Conservation (phyloP, 2,888 invertebrate species). For the Drosophila rubida region DNA sequence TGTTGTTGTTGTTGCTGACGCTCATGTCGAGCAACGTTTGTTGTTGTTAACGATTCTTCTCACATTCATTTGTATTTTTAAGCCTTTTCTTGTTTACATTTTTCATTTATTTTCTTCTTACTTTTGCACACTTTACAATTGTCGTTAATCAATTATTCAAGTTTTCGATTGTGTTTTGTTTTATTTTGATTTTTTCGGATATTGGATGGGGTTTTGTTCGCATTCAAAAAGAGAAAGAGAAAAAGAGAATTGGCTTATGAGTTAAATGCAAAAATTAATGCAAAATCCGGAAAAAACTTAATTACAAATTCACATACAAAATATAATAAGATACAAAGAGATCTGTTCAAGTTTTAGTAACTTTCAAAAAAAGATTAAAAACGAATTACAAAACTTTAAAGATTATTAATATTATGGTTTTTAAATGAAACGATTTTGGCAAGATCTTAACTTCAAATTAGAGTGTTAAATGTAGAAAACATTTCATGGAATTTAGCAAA, state of each 20-base stretch:
- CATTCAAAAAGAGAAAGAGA: conserved; percentile 60
- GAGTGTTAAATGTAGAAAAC: no score
- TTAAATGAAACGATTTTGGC: no score
- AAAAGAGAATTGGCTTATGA: conserved; percentile 53
- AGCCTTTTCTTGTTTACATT: conserved; percentile 12
- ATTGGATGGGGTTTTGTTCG: conserved; percentile 25
- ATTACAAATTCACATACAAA: neutral
- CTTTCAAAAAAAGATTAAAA: neutral
- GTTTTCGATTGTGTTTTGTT: conserved; percentile 15
- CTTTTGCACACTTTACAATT: conserved; percentile 34
- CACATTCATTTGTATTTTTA: conserved; percentile 23
- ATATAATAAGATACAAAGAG: neutral
- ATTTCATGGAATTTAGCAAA: no score
- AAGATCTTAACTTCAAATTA: no score
- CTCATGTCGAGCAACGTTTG: conserved; percentile 64
- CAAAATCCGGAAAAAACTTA: conserved; percentile 3
- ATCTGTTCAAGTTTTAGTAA: neutral
- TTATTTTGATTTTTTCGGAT: conserved; percentile 2
- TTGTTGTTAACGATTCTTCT: conserved; percentile 17
- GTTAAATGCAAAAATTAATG: conserved; percentile 55
- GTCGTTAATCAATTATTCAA: conserved; percentile 12
- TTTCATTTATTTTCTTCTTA: conserved; percentile 21
- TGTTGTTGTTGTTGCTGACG: conserved; percentile 32
- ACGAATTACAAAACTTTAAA: neutral
- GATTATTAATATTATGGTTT: no score